Evolutionary conservation across 2,888 invertebrate species (phyloP), one percentile per base, ranked within the genome.

Genomic region (Eupithecia subumbrata): DNA sequence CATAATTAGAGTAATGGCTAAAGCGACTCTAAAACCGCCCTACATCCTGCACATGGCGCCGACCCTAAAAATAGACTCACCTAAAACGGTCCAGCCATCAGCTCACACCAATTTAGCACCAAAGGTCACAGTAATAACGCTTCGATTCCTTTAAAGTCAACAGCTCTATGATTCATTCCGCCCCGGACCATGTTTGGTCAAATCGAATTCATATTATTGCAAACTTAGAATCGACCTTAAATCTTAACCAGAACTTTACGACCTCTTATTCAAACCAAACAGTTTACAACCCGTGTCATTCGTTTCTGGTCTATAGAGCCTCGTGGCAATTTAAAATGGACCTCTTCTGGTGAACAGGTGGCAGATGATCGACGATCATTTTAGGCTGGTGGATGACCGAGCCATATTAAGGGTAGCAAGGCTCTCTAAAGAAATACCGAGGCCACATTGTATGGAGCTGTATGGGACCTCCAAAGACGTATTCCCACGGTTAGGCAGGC

Each of bases 321-420:
- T 5, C 8, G 16, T 22, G 34, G 22, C 72, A 43, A 73, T 43
- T 56, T 64, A n/a, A 71, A 43, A 37, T 73, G 56, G 73, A 75
- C 45, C 73, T 77, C 9, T 40, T 0, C 25, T n/a, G 1, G 9
- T 3, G 14, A 66, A 60, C 7, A 22, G 34, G 45, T 68, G 18
- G 37, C 1, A 34, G 40, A 52, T 48, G 11, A 25, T 22, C 66
- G 43, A 12, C 37, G 84, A 78, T 82, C 83, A 80, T 75, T 81
- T 73, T 34, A 69, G 25, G 45, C 40, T 71, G 73, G 75, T 69
- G 37, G 18, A 37, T 37, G 52, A 43, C 48, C 56, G 48, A 43
- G 81, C 90, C 89, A 83, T 89, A 90, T 89, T 83, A 83, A 88
- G 90, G 88, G 87, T 82, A 78, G 84, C 88, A 87, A 91, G 91